Conservation (phyloP, 53 echinoderm and acorn worm genomes). For the Paracentrotus lividus region DNA sequence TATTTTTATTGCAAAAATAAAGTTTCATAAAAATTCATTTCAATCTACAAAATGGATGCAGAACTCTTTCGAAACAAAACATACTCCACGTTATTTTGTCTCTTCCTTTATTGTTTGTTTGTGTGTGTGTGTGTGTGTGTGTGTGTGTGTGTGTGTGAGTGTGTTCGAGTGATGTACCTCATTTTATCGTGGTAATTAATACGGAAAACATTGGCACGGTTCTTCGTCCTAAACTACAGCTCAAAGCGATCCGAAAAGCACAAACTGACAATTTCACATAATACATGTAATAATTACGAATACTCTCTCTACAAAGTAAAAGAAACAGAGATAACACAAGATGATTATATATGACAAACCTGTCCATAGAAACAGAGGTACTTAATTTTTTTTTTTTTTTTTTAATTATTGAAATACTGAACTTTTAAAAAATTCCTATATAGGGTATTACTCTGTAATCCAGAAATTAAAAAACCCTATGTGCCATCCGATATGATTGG, state of each 20-base stretch:
- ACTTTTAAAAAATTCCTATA: not conserved
- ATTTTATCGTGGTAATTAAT: not conserved
- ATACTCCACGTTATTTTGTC: not conserved
- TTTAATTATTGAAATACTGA: constrained; percentile 36
- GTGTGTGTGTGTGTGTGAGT: too few species aligned
- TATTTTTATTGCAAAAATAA: too few species aligned
- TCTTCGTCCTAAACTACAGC: not conserved
- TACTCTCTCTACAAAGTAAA: not conserved
- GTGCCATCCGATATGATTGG: not conserved
- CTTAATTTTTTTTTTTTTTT: not conserved
- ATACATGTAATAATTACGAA: too few species aligned
- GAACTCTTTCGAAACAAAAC: not conserved
- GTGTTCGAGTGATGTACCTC: not conserved
- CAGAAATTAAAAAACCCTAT: not conserved
- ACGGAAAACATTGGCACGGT: not conserved
- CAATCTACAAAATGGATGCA: not conserved
- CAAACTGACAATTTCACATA: not conserved
- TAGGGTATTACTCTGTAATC: not conserved
- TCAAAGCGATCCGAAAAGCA: not conserved
- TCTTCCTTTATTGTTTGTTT: too few species aligned
- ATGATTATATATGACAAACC: not conserved
- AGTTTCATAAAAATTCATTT: not conserved
- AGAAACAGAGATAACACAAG: not conserved
- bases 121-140: too few species aligned
- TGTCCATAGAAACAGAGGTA: not conserved